Evolutionary conservation across 2,888 invertebrate genomes (phyloP), one percentile per base, ranked within the genome.

Genomic region (Callyntrura guangdongensis): DNA sequence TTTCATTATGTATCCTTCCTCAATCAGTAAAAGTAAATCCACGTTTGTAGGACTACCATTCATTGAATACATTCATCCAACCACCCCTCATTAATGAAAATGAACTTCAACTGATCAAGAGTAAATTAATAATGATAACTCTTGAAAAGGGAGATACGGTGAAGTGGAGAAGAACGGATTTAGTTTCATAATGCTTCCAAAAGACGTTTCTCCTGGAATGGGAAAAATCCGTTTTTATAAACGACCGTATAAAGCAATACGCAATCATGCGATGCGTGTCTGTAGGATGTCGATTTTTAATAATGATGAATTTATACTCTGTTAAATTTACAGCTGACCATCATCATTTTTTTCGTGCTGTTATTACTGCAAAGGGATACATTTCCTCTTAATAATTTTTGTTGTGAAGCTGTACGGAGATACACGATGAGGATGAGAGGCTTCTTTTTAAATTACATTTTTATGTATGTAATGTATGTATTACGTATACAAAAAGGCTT

Each of bases 11-110:
- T 14, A 20, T 77, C 53, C 36, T 36, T 36, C 6, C 36, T 36
- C 36, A 36, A 47, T 72, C 36, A 72, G 36, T 45, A 1, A 17
- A n/a, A 27, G 11, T 27, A 36, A n/a, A 69, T 69, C 36, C 25
- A 8, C 61, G 22, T 64, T 22, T 22, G 20, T 47, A 74, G 12
- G 11, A 17, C 9, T 49, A 8, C 20, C 36, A 74, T 45, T 74
- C n/a, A 8, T 1, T 45, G n/a, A 45, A 17, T 45, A 5, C 72
- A 27, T 67, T 12, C 64, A 83, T 20, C 64, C 47, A 49, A 12
- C 53, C 84, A 14, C 85, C 85, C 85, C 72, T 85, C 49, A 74
- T 85, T 85, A 85, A 85, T 85, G 59, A 85, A 45, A 49, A 36
- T 36, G 36, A 22, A 74, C 25, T 49, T 64, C 47, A 25, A 25